phyloP scores from a whole-genome alignment of 2,888 invertebrate genomes.

The Cataglyphis livida region DNA sequence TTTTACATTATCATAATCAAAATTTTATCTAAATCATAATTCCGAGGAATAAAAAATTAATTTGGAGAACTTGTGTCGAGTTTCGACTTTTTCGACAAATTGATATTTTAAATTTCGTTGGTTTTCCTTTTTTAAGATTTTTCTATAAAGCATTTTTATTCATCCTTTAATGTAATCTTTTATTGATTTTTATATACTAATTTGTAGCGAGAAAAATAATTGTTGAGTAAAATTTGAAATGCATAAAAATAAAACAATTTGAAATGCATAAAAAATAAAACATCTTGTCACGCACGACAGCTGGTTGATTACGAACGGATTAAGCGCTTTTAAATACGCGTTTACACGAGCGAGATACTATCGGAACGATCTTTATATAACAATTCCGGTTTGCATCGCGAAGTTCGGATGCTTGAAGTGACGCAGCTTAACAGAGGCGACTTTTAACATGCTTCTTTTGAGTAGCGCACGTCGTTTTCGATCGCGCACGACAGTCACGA shows the following conservation, averaged over 20 bases:
- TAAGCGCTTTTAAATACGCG: conserved; percentile 60
- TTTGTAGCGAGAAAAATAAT: not conserved
- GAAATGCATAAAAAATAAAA: not conserved
- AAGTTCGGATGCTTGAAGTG: conserved; percentile 3
- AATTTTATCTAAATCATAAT: not conserved
- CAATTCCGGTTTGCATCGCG: conserved; percentile 28
- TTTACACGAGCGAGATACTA: conserved; percentile 63
- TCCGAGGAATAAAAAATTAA: not conserved
- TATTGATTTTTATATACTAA: not conserved
- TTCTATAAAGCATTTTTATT: not conserved
- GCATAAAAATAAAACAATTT: not conserved
- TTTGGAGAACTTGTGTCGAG: not conserved
- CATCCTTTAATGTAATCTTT: not conserved
- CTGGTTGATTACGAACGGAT: conserved; percentile 13
- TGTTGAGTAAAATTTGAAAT: not conserved
- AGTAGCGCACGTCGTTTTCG: not conserved
- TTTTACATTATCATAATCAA: not conserved
- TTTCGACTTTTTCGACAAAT: not conserved
- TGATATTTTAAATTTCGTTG: not conserved
- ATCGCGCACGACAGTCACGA: not conserved
- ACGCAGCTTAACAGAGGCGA: not conserved
- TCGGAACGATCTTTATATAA: conserved; percentile 52
- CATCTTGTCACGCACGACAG: not conserved
- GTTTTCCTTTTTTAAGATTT: not conserved
- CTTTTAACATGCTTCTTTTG: conserved; percentile 10